Evolutionary conservation across 2,113 vertebrate genomes (phyloP), one percentile per base, ranked within the genome.

Genomic region (Oreochromis aureus): DNA sequence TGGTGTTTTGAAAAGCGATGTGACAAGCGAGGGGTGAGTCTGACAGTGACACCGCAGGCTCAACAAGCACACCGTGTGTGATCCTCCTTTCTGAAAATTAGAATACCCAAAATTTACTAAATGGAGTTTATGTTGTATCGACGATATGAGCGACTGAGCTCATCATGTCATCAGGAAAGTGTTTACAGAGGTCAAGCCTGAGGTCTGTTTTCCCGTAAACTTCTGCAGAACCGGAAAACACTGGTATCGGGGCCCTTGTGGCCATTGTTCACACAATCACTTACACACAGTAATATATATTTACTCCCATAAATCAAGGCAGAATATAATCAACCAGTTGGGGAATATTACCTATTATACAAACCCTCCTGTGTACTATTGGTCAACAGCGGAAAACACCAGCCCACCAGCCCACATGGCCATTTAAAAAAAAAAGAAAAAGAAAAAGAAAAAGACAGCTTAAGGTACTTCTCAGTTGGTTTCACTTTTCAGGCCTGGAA

Each of bases 361-460:
- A 66, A 39, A 66, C 19, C 19, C 61, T 66, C 34, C 34, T 66
- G 19, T 66, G 19, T 66, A n/a, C 58, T 66, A 39, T 66, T 39
- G 10, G 34, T 39, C 19, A 66, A 39, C 6, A 66, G 34, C 6
- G 1, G 61, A 66, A 66, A 66, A 39, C 66, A 71, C n/a, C 36
- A 44, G 66, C 39, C 22, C 66, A 24, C 2, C 36, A 44, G 66
- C 39, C 22, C 66, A 24, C 2, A 0, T 48, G 27, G 69, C 41
- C 41, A 48, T 76, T 48, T 36, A 6, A 0, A 0, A 16, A 18
- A 41, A 51, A 51, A 51, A 6, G 3, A 1, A 59, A 30, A 10
- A 1, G 2, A 2, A 3, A 18, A 4, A 3, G 3, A 15, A 24
- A 7, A 10, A 1, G 4, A 7, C 18, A 24, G 24, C 4, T 76